These are phyloP conservation scores for Capreolus pygargus DNA, from an alignment of 2,113 vertebrate genomes.

Conservation along the genomic window DNA sequence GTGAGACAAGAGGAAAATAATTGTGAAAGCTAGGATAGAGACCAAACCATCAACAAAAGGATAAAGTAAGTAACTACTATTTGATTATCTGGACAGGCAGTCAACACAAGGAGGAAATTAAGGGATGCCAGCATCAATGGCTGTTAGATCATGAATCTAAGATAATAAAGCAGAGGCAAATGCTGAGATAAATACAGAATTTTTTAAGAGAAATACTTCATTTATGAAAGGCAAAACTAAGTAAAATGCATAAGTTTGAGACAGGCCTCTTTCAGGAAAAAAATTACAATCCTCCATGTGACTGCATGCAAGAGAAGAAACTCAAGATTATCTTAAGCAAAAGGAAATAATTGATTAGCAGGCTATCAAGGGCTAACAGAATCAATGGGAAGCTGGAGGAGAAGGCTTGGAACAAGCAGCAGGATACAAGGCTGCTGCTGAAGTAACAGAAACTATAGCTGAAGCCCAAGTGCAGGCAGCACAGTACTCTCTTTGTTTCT, in stretches of 20 bases:
- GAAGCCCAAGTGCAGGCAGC: not conserved
- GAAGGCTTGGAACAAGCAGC: not conserved
- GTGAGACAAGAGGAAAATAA: constrained; percentile 27
- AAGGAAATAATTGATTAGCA: not conserved
- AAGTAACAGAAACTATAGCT: not conserved
- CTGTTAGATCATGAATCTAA: not conserved
- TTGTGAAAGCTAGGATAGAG: not conserved
- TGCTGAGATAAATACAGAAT: not conserved
- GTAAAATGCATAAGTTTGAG: not conserved
- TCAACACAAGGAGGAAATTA: constrained; percentile 32
- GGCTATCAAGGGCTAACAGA: not conserved
- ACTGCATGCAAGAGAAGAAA: constrained; percentile 11
- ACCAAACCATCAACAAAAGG: constrained; percentile 4
- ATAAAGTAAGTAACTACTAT: not conserved
- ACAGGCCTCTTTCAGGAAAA: not conserved
- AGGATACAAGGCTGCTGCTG: not conserved
- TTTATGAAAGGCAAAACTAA: not conserved
- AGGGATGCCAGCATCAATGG: not conserved
- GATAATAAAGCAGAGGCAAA: not conserved
- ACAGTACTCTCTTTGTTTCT: not conserved
- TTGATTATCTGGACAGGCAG: constrained; percentile 32
- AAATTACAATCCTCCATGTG: not conserved
- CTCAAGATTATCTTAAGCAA: not conserved
- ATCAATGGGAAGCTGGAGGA: not conserved
- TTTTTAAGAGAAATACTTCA: constrained; percentile 9